These are phyloP conservation scores for Lucilia cuprina DNA, from an alignment of 1,140 invertebrate genomes.

Conservation along the genomic window DNA sequence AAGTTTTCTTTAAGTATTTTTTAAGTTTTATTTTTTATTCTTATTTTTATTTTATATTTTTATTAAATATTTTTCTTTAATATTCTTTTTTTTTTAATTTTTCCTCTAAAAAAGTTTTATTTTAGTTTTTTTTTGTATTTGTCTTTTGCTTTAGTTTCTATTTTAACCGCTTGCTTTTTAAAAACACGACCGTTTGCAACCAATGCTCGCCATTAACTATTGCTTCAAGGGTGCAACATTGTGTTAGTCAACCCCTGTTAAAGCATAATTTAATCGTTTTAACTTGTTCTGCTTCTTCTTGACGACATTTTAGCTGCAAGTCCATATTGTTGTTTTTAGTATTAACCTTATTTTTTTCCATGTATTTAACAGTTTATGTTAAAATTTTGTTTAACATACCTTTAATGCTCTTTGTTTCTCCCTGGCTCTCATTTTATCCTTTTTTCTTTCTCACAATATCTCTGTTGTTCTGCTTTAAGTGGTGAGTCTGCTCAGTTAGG, in stretches of 20 bases:
- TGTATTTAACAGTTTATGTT: neutral
- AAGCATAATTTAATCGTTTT: slow-evolving; percentile 25
- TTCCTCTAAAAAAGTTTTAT: neutral
- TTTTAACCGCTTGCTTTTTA: slow-evolving; percentile 11
- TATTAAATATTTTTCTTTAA: neutral
- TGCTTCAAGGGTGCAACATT: slow-evolving; percentile 49
- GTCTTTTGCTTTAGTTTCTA: neutral
- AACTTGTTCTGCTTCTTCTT: neutral
- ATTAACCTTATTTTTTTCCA: neutral
- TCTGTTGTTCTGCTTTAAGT: neutral
- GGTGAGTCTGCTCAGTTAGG: slow-evolving; percentile 10
- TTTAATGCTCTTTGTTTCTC: neutral
- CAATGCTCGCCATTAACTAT: slow-evolving; percentile 60
- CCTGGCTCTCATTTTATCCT: neutral
- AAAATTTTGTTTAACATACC: no score
- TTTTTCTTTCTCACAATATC: neutral
- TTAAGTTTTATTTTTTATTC: neutral
- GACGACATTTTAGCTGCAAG: neutral
- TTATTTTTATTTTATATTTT: slow-evolving; percentile 7
- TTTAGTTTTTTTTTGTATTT: no score
- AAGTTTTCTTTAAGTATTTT: no score
- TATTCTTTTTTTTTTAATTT: neutral
- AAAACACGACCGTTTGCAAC: slow-evolving; percentile 59
- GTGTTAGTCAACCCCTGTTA: slow-evolving; percentile 43
- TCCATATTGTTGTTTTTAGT: neutral